Percentiles rank a stretch among this genome's conserved stretches.
phyloP scores from a whole-genome alignment of 37 sponge, comb jelly and placozoan genomes.

The Halichondria panicea region DNA sequence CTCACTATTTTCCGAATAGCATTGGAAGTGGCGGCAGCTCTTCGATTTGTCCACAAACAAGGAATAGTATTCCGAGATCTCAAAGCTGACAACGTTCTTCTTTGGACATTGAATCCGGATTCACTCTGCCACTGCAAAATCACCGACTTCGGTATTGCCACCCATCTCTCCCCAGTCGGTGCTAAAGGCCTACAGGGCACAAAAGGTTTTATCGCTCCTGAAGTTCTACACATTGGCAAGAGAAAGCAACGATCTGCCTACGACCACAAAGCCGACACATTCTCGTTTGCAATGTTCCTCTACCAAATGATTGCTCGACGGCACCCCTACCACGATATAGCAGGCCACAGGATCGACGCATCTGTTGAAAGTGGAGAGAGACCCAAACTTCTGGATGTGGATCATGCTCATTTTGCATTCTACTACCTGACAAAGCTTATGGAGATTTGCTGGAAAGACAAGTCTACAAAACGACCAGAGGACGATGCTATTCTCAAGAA shows the following conservation, averaged over 20 bases:
- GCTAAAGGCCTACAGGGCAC: slow-evolving; percentile 67
- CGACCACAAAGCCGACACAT: slow-evolving; percentile 74
- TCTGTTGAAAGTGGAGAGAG: slow-evolving; percentile 47
- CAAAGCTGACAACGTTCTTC: slow-evolving; percentile 81
- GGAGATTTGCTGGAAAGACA: slow-evolving; percentile 67
- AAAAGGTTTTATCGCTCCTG: slow-evolving; percentile 82
- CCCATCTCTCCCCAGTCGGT: slow-evolving; percentile 67
- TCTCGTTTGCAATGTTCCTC: slow-evolving; percentile 83
- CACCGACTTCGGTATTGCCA: slow-evolving; percentile 86
- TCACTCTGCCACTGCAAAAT: slow-evolving; percentile 80
- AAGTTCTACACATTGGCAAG: slow-evolving; percentile 46
- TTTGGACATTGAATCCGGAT: slow-evolving; percentile 75
- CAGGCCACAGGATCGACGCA: slow-evolving; percentile 19
- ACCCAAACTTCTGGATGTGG: slow-evolving; percentile 55
- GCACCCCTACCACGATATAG: slow-evolving; percentile 44
- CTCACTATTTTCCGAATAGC: slow-evolving; percentile 68
- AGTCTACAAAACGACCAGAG: slow-evolving; percentile 45
- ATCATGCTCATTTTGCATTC: slow-evolving; percentile 29
- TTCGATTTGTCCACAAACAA: slow-evolving; percentile 60
- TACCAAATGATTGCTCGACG: slow-evolving; percentile 82
- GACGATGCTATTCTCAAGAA: slow-evolving; percentile 24
- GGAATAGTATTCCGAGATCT: slow-evolving; percentile 81
- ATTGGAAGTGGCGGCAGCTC: slow-evolving; percentile 75
- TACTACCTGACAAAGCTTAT: slow-evolving; percentile 67
- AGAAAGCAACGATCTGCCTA: slow-evolving; percentile 48